Evolutionary conservation across 2,797 vertebrate species (phyloP), one percentile per base, ranked within the genome.

Genomic region (Balearica regulorum): DNA sequence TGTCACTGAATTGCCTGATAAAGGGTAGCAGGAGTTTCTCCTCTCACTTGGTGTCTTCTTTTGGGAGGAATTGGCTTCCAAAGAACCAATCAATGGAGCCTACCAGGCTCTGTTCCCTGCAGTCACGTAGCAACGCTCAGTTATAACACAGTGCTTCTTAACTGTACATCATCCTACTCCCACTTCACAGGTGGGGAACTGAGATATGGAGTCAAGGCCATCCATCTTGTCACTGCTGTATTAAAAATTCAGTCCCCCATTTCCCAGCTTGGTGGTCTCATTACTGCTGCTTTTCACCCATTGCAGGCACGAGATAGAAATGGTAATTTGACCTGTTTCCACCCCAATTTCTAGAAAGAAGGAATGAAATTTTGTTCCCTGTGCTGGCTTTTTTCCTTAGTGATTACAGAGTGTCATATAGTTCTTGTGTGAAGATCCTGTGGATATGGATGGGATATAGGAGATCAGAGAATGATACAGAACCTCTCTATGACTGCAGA

Each of bases 371-470:
- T 44, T 57, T 72, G 20, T 64, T 73, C 16, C 10, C 6, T 41
- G 8, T 21, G 11, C 4, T 58, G 31, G 7, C 8, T 53, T 86
- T 12, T 76, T 55, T 60, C 41, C 29, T 21, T 46, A 71, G 49
- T 48, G 41, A 24, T 71, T 68, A 10, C 7, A 8, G 71, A 82
- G 18, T 19, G 21, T 20, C 2, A 1, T 10, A 37, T 4, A 35
- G n/a, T 35, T 21, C 16, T 21, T 49, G 9, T 16, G 9, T 66
- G 69, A 76, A 66, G 69, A 62, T 49, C 33, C 51, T 44, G 16
- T 77, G 44, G 44, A 21, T 15, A 13, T 29, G 21, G 13, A 35
- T 0, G 1, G 21, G 22, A n/a, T 33, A 35, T 4, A 72, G 41
- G 26, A 44, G 41, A 54, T 17, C 62, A 33, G 19, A 49, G 31